Evolutionary conservation across 2,113 vertebrate genomes (phyloP).

Genomic region (Mionectes macconnelli): DNA sequence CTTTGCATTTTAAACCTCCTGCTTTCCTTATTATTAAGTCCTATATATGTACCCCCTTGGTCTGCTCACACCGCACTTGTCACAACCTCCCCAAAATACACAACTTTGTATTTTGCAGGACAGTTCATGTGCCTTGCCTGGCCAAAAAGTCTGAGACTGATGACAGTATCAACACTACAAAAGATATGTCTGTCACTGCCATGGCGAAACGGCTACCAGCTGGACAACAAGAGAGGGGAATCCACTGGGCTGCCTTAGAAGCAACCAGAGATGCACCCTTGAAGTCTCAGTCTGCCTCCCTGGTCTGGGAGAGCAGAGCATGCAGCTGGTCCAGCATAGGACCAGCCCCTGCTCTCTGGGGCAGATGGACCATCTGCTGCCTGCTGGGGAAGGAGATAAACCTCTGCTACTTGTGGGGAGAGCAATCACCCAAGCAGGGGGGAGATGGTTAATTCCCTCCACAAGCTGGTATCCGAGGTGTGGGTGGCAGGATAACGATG

Average conservation of each 20-base stretch:
- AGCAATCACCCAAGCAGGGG: neutral
- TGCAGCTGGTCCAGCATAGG: neutral
- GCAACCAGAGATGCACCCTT: neutral
- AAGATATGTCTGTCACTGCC: neutral
- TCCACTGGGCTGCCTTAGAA: neutral
- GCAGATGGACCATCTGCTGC: neutral
- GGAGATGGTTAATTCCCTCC: neutral
- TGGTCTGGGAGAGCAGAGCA: neutral
- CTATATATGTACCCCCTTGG: neutral
- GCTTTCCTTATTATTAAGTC: neutral
- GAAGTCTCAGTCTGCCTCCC: neutral
- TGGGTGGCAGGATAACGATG: neutral
- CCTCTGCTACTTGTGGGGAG: neutral
- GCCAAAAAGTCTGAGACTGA: neutral
- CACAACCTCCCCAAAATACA: neutral
- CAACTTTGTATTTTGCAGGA: neutral
- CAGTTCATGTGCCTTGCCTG: neutral
- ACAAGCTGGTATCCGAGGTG: rapidly evolving
- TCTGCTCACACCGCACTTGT: neutral
- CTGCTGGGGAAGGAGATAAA: neutral
- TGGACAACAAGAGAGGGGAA: neutral
- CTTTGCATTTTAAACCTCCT: neutral
- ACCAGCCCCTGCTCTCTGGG: neutral
- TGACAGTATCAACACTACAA: neutral
- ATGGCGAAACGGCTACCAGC: neutral